Base-by-base conservation (phyloP, 2,113 vertebrate species). In the Hippopotamus amphibius region DNA sequence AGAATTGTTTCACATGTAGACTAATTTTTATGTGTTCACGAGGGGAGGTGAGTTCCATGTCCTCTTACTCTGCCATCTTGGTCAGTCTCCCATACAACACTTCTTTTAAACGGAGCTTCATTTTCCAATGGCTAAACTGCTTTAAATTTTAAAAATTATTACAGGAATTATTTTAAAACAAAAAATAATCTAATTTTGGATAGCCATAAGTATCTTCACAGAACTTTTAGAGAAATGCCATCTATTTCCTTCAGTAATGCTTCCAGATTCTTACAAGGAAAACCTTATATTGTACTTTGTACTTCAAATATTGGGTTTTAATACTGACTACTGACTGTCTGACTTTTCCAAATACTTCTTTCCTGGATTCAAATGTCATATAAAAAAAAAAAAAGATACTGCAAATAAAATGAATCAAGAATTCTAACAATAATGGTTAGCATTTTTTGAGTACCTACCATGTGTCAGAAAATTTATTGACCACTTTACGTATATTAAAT, bases 321-420 rank as follows among this genome's bases (percentile, higher is more conserved):
- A 41, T 77, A 33, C 13, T 59, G 37, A 53, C 30, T 77, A 59
- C 11, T 86, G 28, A 92, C 28, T 68, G 43, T n/a, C 48, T 80
- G 61, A 59, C 26, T 88, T 79, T 86, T 21, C 69, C 26, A 84
- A 96, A 90, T 86, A 72, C 0, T 76, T 79, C 28, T 59, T 15
- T 66, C 28, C 61, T 88, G 69, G 15, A 57, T 84, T 93, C 72
- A 95, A 91, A 57, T 43, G 17, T 10, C 26, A 91, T 61, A 86
- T 41, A 53, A 68, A 77, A 90, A 90, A 95, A 91, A n/a, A 93
- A 92, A 83, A 33, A 83, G 37, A 95, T 57, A 71, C 43, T 94
- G 14, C 17, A 22, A 88, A 72, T 48, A 83, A 46, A 88, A 83
- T 82, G 53, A 97, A 76, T 17, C 33, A 82, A 3, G 43, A 71